Evolutionary conservation across 2,888 invertebrate species (phyloP), one percentile per base, ranked within the genome.

Genomic region (Pollenia labialis): DNA sequence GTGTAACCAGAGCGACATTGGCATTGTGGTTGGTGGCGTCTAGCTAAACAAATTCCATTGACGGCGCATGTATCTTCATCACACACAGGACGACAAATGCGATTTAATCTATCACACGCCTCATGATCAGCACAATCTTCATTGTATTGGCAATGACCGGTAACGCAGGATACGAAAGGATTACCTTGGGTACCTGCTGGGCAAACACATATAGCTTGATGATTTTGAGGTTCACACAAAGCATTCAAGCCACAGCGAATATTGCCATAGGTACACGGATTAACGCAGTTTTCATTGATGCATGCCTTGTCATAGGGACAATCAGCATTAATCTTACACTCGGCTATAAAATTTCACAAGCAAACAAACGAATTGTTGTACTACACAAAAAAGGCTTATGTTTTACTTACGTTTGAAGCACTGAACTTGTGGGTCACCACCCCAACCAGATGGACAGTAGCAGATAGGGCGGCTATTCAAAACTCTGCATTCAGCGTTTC

Each of bases 251-350:
- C 97, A 90, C 98, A 98, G 1, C 95, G 95, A 12, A 95, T 94
- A 6, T 93, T 91, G 23, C 95, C 95, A 18, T 95, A 93, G 0
- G 94, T 92, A 91, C 98, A 98, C 0, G 98, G 97, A 91, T 96
- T 96, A 76, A 97, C 94, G 91, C 98, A 98, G 90, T 97, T 96
- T 88, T 96, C 95, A 90, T 96, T 96, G 68, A 96, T 94, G 91
- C 98, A 98, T 52, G 95, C 95, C 92, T 97, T 97, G 91, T 97
- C 96, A 91, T 96, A 97, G 14, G 97, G 97, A 94, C 98, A 98
- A 88, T 97, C 96, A 32, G 95, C 94, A 90, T 98, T 96, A 3
- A 95, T 93, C 89, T 96, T 96, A 92, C 98, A 97, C 94, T 97
- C 97, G 71, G 97, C 97, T 97, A 92, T 14, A 69, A 48, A 32